Conservation (phyloP, 2,113 vertebrate species). For the Leucopternis melanops region DNA sequence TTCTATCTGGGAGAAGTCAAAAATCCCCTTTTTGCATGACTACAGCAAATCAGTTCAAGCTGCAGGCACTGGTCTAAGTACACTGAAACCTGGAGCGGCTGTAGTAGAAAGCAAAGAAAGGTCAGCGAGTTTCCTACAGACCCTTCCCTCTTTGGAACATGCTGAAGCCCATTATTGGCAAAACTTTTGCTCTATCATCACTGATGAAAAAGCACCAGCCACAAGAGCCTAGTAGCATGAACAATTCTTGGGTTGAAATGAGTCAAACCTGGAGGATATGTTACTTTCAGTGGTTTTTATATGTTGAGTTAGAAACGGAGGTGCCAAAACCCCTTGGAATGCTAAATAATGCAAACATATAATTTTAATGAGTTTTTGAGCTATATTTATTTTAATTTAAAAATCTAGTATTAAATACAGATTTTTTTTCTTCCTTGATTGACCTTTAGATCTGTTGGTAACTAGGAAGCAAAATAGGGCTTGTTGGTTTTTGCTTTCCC, state of each 20-base stretch:
- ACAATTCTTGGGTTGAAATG: neutral
- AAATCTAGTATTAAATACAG: neutral
- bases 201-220: neutral
- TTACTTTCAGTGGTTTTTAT: neutral
- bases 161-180: neutral
- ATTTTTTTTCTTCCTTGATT: neutral
- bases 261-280: neutral
- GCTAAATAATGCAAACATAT: neutral
- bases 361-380: neutral
- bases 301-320: neutral
- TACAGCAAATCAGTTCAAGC: neutral
- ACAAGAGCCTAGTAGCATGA: neutral
- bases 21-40: neutral
- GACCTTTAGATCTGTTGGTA: neutral
- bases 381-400: neutral
- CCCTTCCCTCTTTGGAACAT: neutral
- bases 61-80: neutral
- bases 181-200: neutral
- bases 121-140: neutral
- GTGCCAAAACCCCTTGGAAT: neutral
- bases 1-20: neutral
- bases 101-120: neutral
- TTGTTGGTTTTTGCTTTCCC: neutral
- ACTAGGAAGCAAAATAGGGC: constrained; percentile 3
- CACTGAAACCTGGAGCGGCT: neutral